Percentiles rank a stretch among this genome's conserved stretches.
Evolutionary conservation across 35 echinoderm and acorn worm species (phyloP).

Genomic region (Lytechinus pictus): DNA sequence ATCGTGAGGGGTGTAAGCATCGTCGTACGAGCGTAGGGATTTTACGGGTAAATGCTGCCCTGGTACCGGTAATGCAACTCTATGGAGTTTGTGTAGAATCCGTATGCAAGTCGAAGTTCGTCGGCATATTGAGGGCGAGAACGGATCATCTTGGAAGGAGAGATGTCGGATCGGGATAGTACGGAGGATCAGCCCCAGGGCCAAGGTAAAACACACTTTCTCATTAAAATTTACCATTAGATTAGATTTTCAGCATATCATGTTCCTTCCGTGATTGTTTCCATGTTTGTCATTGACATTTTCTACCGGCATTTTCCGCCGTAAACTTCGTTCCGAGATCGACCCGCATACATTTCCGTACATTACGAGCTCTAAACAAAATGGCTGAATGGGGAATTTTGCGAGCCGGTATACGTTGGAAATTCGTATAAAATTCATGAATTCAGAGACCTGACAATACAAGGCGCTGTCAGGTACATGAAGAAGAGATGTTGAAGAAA

Average conservation of each 20-base stretch:
- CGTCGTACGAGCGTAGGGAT: neutral
- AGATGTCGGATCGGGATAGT: constrained; percentile 96
- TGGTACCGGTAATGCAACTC: neutral
- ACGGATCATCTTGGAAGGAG: constrained; percentile 55
- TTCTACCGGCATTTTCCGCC: constrained; percentile 36
- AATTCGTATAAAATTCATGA: neutral
- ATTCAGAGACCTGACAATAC: neutral
- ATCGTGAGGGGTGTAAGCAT: neutral
- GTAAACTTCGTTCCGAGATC: constrained; percentile 25
- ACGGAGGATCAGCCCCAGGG: constrained; percentile 95
- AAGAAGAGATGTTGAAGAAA: neutral
- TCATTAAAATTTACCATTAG: constrained; percentile 43
- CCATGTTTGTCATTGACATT: neutral
- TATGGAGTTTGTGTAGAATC: neutral
- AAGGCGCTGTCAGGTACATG: neutral
- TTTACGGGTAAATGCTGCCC: neutral
- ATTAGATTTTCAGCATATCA: neutral
- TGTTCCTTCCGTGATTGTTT: neutral
- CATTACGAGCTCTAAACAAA: constrained; percentile 47
- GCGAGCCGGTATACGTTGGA: constrained; percentile 21
- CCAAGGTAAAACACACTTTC: constrained; percentile 74
- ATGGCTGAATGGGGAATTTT: constrained; percentile 26
- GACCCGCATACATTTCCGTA: constrained; percentile 38
- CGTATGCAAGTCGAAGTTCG: neutral
- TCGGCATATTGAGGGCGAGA: constrained; percentile 49